Evolutionary conservation across 1,140 invertebrate genomes (phyloP).

Genomic region (Euschistus heros): DNA sequence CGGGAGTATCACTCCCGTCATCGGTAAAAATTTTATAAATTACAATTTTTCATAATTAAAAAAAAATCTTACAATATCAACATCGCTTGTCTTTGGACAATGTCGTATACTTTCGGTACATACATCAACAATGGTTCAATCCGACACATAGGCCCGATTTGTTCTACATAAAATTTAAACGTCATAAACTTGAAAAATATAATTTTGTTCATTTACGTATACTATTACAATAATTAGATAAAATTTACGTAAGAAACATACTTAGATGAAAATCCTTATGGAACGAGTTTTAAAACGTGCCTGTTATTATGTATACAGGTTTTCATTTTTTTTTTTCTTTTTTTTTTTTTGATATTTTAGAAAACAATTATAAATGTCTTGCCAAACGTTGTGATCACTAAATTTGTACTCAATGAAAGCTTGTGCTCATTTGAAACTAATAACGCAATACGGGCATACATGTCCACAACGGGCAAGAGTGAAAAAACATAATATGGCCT

Average conservation of each 20-base stretch:
- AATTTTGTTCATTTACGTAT: constrained; percentile 16
- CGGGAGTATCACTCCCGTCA: neutral
- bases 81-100: constrained; percentile 12
- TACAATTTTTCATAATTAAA: neutral
- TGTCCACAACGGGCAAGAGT: constrained; percentile 11
- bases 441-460: constrained; percentile 7
- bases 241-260: constrained; percentile 11
- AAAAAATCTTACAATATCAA: constrained; percentile 14
- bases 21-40: constrained; percentile 5
- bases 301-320: neutral
- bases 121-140: neutral
- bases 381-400: constrained; percentile 16
- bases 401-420: constrained; percentile 24
- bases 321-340: neutral
- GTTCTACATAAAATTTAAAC: constrained; percentile 11
- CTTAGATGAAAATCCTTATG: constrained; percentile 14
- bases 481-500: constrained; percentile 21
- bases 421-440: constrained; percentile 19
- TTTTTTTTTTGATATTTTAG: neutral
- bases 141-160: constrained; percentile 9
- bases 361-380: constrained; percentile 17
- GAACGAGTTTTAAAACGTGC: constrained; percentile 3
- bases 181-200: constrained; percentile 13
- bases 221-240: constrained; percentile 16
- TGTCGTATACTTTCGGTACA: constrained; percentile 20